Conservation (phyloP, 1,140 invertebrate species). For the Colletes gigas region DNA sequence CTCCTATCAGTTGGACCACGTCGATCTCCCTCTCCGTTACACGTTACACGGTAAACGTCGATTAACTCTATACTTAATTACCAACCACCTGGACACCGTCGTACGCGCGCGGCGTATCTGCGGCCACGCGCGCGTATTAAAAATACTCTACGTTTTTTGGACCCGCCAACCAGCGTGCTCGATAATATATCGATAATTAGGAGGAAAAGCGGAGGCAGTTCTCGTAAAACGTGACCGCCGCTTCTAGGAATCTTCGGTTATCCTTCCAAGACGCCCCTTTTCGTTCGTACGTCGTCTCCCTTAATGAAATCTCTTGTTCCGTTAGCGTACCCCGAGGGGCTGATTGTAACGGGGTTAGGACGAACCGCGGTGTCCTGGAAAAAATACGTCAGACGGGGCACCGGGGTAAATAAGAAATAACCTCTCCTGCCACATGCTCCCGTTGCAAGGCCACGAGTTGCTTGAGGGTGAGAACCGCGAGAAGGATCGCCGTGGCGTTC, state of each 20-base stretch:
- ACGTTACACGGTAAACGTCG: conserved; percentile 39
- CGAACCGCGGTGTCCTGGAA: conserved; percentile 9
- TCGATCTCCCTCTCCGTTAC: conserved; percentile 2
- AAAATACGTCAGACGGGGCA: conserved; percentile 1
- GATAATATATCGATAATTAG: conserved; percentile 69
- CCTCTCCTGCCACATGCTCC: conserved; percentile 11
- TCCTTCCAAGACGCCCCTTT: not conserved
- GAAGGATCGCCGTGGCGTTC: not conserved
- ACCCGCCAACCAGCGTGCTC: conserved; percentile 80
- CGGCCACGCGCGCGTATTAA: conserved; percentile 51
- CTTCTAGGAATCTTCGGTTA: conserved; percentile 30
- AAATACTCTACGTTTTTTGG: conserved; percentile 80
- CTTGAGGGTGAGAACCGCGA: not conserved
- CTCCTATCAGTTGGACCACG: conserved; percentile 59
- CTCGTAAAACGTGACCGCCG: conserved; percentile 17
- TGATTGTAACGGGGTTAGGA: conserved; percentile 13
- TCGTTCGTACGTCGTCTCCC: not conserved
- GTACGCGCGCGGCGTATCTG: not conserved
- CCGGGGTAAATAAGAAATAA: not conserved
- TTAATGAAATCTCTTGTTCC: conserved; percentile 36
- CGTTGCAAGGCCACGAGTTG: conserved; percentile 42
- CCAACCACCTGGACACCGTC: conserved; percentile 22
- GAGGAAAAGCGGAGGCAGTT: conserved; percentile 47
- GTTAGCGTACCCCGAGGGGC: conserved; percentile 8
- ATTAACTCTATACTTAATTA: conserved; percentile 56